Conservation (phyloP, 1,140 invertebrate genomes). For the Leptinotarsa texana region DNA sequence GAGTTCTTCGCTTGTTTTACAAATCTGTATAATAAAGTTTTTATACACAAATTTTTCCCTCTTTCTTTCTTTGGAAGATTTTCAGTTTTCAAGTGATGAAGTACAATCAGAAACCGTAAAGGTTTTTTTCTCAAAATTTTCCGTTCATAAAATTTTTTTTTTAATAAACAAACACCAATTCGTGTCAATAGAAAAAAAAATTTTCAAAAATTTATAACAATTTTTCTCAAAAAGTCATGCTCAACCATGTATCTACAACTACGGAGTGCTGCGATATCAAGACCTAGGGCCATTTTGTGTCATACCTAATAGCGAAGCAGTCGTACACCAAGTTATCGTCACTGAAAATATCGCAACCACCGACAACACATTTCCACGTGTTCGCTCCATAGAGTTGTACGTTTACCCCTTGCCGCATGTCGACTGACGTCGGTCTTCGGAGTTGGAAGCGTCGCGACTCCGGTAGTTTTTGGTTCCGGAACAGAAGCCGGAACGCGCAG, state of each 20-base stretch:
- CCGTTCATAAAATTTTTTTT: too few species aligned
- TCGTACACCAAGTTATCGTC: neutral
- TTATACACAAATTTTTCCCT: too few species aligned
- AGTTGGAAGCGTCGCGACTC: conserved; percentile 4
- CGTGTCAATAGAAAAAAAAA: too few species aligned
- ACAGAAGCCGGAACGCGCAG: neutral
- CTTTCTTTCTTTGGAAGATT: too few species aligned
- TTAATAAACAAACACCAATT: too few species aligned
- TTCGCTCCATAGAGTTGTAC: conserved; percentile 16
- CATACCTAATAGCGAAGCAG: conserved; percentile 17
- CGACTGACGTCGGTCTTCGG: conserved; percentile 13
- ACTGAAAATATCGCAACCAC: conserved; percentile 8
- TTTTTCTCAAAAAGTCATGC: neutral
- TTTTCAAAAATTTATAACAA: neutral
- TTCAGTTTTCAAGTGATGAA: too few species aligned
- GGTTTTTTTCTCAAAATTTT: too few species aligned
- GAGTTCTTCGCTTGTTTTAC: too few species aligned
- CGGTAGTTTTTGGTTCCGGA: conserved; percentile 8
- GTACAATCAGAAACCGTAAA: too few species aligned
- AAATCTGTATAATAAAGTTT: too few species aligned
- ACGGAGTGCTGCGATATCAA: neutral
- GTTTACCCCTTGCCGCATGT: conserved; percentile 16
- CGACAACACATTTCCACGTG: conserved; percentile 16
- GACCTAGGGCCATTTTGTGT: neutral
- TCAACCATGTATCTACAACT: neutral